These are phyloP conservation scores for Cygnus olor DNA, from an alignment of 2,797 vertebrate genomes.

Conservation along the genomic window DNA sequence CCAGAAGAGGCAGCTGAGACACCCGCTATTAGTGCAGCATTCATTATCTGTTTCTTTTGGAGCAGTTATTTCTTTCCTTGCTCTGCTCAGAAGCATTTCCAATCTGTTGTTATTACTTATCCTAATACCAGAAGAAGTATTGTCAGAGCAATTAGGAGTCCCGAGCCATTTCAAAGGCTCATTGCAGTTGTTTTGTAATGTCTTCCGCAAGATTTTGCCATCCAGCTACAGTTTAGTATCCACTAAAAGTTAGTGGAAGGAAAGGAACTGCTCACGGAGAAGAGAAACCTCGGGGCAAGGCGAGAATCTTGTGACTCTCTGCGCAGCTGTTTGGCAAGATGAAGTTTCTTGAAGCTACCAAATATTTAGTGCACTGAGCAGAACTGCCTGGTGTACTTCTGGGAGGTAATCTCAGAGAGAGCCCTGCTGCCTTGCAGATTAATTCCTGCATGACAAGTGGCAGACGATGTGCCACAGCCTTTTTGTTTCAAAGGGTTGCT, in stretches of 20 bases:
- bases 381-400: background rate
- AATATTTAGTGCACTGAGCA: background rate
- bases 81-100: conserved; percentile 27
- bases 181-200: background rate
- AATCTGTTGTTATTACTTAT: conserved; percentile 14
- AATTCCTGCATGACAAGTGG: background rate
- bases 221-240: background rate
- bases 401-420: background rate
- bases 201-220: background rate
- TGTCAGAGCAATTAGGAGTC: conserved; percentile 11
- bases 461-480: background rate
- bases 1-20: background rate
- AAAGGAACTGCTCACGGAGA: background rate
- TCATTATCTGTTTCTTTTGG: background rate
- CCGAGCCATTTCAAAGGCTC: background rate
- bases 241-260: background rate
- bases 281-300: background rate
- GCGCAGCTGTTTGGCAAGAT: background rate
- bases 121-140: background rate
- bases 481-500: conserved; percentile 14
- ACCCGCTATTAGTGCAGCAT: background rate
- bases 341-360: background rate
- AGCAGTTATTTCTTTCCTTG: background rate
- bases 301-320: background rate
- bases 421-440: background rate